Conservation (phyloP, 2,113 vertebrate species). For the Mionectes macconnelli region DNA sequence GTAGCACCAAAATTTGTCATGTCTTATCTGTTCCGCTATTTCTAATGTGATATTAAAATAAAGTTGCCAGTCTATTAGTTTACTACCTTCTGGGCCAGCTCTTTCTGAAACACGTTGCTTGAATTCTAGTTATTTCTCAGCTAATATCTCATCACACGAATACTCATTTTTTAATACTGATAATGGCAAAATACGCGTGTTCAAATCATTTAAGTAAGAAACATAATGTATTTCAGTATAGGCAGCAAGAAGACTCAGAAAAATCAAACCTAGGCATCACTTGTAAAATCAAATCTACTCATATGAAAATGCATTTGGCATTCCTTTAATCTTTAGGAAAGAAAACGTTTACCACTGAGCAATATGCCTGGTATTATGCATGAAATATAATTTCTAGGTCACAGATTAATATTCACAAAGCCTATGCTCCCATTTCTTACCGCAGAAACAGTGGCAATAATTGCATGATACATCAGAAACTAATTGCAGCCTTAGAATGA, state of each 20-base stretch:
- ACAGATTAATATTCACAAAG: not conserved
- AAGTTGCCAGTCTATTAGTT: not conserved
- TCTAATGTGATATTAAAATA: not conserved
- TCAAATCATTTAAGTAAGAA: not conserved
- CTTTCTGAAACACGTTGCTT: accelerated
- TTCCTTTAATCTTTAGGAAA: not conserved
- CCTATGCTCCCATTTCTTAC: not conserved
- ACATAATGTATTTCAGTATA: not conserved
- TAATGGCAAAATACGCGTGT: not conserved
- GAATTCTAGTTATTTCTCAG: not conserved
- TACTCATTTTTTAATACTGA: not conserved
- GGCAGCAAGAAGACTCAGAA: not conserved
- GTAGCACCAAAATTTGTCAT: not conserved
- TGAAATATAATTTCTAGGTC: not conserved
- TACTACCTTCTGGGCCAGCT: not conserved
- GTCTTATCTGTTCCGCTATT: not conserved
- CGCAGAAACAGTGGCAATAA: not conserved
- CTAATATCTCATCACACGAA: not conserved
- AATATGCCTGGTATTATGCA: not conserved
- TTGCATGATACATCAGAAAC: not conserved
- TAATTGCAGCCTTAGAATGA: not conserved
- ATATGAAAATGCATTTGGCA: not conserved
- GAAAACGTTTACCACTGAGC: not conserved
- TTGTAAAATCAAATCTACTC: not conserved
- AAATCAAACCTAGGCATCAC: not conserved